Conservation (phyloP, 2,797 vertebrate genomes). For the Saxicola maurus region DNA sequence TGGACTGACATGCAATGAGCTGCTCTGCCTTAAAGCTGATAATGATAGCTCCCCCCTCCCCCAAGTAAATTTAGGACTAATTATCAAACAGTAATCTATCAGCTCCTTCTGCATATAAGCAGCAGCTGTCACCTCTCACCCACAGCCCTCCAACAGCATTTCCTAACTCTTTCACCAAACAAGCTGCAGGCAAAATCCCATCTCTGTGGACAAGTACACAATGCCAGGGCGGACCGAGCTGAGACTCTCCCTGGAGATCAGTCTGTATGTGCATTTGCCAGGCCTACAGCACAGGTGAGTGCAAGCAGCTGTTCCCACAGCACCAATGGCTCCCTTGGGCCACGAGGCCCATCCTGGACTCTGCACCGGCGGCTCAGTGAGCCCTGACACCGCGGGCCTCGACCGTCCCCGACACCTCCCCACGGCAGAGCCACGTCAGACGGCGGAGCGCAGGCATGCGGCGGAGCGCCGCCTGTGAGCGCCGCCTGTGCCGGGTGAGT, state of each 20-base stretch:
- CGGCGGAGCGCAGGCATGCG: not conserved
- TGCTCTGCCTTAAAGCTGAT: not conserved
- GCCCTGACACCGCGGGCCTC: not conserved
- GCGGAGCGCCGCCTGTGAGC: not conserved
- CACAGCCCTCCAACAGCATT: not conserved
- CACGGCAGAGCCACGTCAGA: constrained; percentile 1
- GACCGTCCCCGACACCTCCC: not conserved
- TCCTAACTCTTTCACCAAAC: not conserved
- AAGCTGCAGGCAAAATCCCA: not conserved
- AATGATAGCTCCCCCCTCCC: not conserved
- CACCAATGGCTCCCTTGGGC: not conserved
- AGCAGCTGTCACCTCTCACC: constrained; percentile 11
- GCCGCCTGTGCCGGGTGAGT: not conserved
- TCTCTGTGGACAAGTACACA: not conserved
- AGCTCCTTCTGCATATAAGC: not conserved
- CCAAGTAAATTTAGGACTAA: not conserved
- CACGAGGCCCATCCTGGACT: not conserved
- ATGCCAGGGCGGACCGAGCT: not conserved
- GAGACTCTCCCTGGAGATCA: not conserved
- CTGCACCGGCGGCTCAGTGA: not conserved
- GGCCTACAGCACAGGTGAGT: fast-evolving
- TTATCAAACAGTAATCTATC: constrained; percentile 13
- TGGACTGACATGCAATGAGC: not conserved
- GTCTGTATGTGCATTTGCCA: not conserved
- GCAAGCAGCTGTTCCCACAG: fast-evolving